Evolutionary conservation across 2,888 invertebrate genomes (phyloP).

Genomic region (Zhuqinia jingwanae): DNA sequence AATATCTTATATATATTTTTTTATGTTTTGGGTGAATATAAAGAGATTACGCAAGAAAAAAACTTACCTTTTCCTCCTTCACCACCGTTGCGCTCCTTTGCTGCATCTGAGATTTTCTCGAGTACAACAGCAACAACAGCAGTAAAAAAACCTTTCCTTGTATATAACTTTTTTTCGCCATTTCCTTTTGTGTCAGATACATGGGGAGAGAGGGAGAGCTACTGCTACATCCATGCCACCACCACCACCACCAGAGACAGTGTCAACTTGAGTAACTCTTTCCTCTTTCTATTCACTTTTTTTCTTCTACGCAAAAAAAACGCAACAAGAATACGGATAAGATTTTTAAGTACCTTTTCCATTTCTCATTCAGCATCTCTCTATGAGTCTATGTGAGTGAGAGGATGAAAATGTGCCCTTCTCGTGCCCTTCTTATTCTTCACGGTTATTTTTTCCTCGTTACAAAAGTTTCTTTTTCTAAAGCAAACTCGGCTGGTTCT

Average conservation of each 20-base stretch:
- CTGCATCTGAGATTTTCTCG: constrained; percentile 1
- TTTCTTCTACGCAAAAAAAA: constrained; percentile 31
- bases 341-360: constrained; percentile 54
- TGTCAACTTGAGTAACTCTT: constrained; percentile 49
- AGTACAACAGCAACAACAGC: background rate
- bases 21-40: too few species aligned
- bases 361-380: constrained; percentile 17
- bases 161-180: constrained; percentile 22
- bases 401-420: background rate
- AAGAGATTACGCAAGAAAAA: too few species aligned
- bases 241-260: constrained; percentile 15
- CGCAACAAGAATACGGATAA: constrained; percentile 48
- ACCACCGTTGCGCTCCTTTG: background rate
- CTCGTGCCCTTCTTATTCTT: too few species aligned
- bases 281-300: constrained; percentile 30
- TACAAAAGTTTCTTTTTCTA: too few species aligned
- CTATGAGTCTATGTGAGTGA: background rate
- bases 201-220: background rate
- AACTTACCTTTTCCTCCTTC: background rate
- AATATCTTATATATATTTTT: too few species aligned
- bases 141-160: too few species aligned
- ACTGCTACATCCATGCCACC: too few species aligned
- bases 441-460: too few species aligned
- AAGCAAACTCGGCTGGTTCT: background rate
- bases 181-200: constrained; percentile 14